phyloP scores from a whole-genome alignment of 2,797 vertebrate genomes.

The Helarctos malayanus region DNA sequence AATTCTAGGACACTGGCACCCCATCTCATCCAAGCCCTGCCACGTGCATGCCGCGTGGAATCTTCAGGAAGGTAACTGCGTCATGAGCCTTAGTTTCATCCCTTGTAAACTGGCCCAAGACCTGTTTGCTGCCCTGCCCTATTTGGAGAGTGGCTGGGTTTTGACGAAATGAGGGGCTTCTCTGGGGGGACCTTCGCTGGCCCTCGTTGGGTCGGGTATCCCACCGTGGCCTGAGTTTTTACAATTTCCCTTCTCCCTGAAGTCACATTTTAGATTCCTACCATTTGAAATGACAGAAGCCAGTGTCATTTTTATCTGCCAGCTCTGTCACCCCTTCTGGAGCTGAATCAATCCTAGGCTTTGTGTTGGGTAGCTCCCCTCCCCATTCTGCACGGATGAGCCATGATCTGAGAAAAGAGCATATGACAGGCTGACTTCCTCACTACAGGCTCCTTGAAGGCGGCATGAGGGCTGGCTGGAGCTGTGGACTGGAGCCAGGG shows the following conservation, averaged over 20 bases:
- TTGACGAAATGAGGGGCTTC: neutral
- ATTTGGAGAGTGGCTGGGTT: neutral
- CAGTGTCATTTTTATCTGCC: neutral
- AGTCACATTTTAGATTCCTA: conserved; percentile 54
- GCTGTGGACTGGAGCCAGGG: neutral
- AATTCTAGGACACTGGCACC: neutral
- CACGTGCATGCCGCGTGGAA: neutral
- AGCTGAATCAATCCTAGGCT: conserved; percentile 3
- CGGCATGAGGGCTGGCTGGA: neutral
- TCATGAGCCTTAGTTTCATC: neutral
- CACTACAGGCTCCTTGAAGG: neutral
- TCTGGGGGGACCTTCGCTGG: neutral
- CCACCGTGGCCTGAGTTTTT: neutral
- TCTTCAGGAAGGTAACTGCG: neutral
- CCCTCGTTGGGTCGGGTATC: neutral
- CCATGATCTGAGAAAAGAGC: neutral
- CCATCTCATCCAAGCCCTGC: neutral
- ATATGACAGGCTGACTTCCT: neutral
- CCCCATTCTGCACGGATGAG: neutral
- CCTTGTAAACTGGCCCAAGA: neutral
- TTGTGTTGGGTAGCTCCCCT: neutral
- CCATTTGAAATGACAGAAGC: neutral
- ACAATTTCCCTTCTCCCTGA: neutral
- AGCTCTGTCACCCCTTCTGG: neutral
- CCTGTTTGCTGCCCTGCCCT: neutral